These are phyloP conservation scores for Cataglyphis cursor DNA, from an alignment of 2,888 invertebrate species.

Conservation along the genomic window DNA sequence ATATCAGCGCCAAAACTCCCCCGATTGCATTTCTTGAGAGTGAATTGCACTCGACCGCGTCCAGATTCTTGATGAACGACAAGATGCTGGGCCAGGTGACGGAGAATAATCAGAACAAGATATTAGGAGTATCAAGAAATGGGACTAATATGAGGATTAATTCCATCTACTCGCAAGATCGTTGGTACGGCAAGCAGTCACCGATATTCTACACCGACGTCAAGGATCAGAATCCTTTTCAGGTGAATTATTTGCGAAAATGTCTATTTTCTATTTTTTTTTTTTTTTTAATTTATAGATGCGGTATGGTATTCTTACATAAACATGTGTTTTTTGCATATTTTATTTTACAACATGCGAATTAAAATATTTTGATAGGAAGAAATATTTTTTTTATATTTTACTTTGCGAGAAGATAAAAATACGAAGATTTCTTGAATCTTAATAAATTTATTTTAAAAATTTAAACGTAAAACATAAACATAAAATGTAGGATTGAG, in stretches of 20 bases:
- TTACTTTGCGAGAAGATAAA: neutral
- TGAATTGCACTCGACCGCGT: conserved; percentile 35
- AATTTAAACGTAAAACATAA: no score
- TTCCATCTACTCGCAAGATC: conserved; percentile 85
- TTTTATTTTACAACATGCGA: neutral
- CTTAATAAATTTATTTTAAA: neutral
- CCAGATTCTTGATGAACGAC: conserved; percentile 74
- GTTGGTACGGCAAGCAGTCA: conserved; percentile 82
- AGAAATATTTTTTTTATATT: neutral
- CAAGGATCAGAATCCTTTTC: conserved; percentile 82
- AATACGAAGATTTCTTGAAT: neutral
- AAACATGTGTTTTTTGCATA: neutral
- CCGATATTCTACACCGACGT: conserved; percentile 81
- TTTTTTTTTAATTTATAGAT: neutral
- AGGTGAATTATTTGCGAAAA: conserved; percentile 76
- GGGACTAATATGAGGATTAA: conserved; percentile 83
- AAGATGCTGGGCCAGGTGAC: conserved; percentile 75
- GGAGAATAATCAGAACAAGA: conserved; percentile 76
- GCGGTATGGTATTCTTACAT: neutral
- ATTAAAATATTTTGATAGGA: neutral
- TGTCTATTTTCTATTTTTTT: neutral
- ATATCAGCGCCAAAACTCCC: conserved; percentile 14
- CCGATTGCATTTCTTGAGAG: conserved; percentile 75
- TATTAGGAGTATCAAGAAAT: conserved; percentile 76
- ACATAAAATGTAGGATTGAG: no score